phyloP scores from a whole-genome alignment of 2,888 invertebrate species.

The Morpho achilles region DNA sequence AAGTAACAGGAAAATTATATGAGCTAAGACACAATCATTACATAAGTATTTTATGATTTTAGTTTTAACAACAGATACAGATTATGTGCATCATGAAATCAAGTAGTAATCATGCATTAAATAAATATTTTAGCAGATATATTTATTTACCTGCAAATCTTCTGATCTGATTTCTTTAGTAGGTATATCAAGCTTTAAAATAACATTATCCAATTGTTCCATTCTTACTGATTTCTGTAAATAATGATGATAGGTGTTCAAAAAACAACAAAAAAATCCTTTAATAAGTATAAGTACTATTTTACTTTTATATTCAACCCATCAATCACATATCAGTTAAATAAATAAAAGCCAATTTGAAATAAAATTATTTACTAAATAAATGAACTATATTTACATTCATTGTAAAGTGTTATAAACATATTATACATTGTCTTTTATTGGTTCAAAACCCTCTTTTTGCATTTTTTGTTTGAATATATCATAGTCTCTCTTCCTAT shows the following conservation, averaged over 20 bases:
- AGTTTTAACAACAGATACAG: no score
- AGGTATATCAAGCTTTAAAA: slow-evolving; percentile 35
- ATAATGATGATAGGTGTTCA: slow-evolving; percentile 1
- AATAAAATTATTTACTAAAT: slow-evolving; percentile 57
- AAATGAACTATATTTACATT: slow-evolving; percentile 62
- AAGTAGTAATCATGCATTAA: no score
- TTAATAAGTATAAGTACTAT: no score
- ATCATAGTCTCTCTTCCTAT: slow-evolving; percentile 92
- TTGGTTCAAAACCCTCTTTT: slow-evolving; percentile 90
- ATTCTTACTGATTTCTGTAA: slow-evolving; percentile 16
- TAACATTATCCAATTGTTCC: slow-evolving; percentile 22
- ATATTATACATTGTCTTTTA: slow-evolving; percentile 68
- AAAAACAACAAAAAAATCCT: slow-evolving; percentile 2
- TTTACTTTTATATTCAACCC: no score
- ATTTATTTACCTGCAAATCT: slow-evolving; percentile 41
- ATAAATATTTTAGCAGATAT: no score
- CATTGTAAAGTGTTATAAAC: slow-evolving; percentile 36
- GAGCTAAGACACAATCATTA: no score
- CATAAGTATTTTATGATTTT: no score
- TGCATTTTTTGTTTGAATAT: slow-evolving; percentile 93
- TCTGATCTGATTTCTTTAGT: slow-evolving; percentile 32
- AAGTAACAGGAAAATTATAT: no score
- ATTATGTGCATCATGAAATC: no score
- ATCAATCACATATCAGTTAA: slow-evolving; percentile 28
- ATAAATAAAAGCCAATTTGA: slow-evolving; percentile 48